phyloP scores from a whole-genome alignment of 2,888 invertebrate species.

The Apamea anceps region DNA sequence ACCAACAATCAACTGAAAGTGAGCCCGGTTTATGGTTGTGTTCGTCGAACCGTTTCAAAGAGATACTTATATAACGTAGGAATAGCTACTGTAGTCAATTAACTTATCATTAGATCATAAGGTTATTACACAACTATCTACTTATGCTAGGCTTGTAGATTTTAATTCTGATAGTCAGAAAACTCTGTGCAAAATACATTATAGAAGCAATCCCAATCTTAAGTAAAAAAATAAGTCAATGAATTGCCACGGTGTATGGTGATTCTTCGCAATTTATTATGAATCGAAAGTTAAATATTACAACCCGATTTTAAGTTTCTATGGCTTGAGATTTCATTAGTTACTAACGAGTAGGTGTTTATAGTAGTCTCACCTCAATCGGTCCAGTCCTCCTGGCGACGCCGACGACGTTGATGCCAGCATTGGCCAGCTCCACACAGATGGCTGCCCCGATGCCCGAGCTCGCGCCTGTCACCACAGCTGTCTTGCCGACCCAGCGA shows the following conservation, averaged over 20 bases:
- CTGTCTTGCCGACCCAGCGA: conserved; percentile 82
- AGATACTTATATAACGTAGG: background rate
- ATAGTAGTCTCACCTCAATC: conserved; percentile 67
- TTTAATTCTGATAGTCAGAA: background rate
- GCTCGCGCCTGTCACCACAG: conserved; percentile 86
- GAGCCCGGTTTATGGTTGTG: conserved; percentile 2
- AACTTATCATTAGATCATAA: background rate
- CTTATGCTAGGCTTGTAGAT: background rate
- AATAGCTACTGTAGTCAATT: background rate
- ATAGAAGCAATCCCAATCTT: background rate
- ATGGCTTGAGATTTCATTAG: background rate
- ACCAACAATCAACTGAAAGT: conserved; percentile 23
- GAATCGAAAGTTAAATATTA: background rate
- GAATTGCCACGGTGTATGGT: background rate
- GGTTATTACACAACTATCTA: background rate
- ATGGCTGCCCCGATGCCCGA: conserved; percentile 84
- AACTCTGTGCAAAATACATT: background rate
- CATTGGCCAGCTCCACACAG: conserved; percentile 75
- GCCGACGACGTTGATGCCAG: conserved; percentile 78
- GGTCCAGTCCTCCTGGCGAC: conserved; percentile 71
- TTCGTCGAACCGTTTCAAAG: conserved; percentile 17
- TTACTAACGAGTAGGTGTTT: background rate
- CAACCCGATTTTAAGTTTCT: background rate
- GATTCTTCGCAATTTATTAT: background rate
- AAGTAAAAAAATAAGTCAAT: background rate